phyloP scores from a whole-genome alignment of 2,888 invertebrate genomes.

The Pyrrhosoma nymphula region DNA sequence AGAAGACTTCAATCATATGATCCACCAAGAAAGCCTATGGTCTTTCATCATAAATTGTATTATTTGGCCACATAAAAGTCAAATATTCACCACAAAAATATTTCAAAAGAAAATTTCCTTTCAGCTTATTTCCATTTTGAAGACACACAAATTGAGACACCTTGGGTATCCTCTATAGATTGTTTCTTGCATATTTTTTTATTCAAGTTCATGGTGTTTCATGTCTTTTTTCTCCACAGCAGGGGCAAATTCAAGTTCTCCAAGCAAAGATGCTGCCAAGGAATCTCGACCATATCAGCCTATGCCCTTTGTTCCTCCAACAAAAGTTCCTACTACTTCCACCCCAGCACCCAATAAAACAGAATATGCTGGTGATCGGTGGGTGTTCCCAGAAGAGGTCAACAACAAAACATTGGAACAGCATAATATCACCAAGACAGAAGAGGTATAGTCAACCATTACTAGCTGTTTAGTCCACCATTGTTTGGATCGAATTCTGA shows the following conservation, averaged over 20 bases:
- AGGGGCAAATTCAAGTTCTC: not conserved
- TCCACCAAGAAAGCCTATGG: too few relatives aligned
- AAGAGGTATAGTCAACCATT: constrained; percentile 37
- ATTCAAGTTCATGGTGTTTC: not conserved
- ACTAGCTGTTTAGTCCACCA: not conserved
- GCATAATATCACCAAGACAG: constrained; percentile 63
- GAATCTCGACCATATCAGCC: not conserved
- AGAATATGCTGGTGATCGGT: constrained; percentile 12
- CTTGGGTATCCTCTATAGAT: too few relatives aligned
- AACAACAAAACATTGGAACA: constrained; percentile 44
- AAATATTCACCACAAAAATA: too few relatives aligned
- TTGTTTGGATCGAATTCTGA: not conserved
- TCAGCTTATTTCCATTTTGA: too few relatives aligned
- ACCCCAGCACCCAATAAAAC: not conserved
- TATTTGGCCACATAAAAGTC: too few relatives aligned
- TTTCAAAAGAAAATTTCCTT: too few relatives aligned
- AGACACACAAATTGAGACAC: too few relatives aligned
- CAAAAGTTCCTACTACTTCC: not conserved
- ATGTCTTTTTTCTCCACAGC: not conserved
- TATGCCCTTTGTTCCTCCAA: not conserved
- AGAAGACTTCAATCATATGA: too few relatives aligned
- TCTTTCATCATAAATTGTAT: too few relatives aligned
- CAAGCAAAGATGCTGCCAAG: not conserved
- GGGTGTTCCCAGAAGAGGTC: constrained; percentile 23
- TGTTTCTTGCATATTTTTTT: too few relatives aligned